phyloP scores from a whole-genome alignment of 2,113 vertebrate genomes.

The Trematocara variabile region DNA sequence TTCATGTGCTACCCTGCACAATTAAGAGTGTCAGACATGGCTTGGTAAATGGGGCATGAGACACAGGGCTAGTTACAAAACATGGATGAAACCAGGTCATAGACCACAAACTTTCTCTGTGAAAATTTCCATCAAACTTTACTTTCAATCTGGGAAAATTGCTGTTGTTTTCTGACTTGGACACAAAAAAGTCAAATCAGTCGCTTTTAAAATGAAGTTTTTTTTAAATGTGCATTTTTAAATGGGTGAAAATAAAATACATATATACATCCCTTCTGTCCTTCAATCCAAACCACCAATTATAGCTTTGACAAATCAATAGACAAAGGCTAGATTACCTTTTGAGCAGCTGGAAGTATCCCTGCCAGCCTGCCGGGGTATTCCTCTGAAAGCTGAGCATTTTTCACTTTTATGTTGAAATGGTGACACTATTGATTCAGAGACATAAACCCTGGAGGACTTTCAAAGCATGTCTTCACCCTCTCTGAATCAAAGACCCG shows the following conservation, averaged over 20 bases:
- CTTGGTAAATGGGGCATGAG: background rate
- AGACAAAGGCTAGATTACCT: slow-evolving; percentile 11
- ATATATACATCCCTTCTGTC: background rate
- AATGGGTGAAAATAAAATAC: background rate
- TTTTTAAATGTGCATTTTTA: background rate
- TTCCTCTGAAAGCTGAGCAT: background rate
- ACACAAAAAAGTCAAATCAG: background rate
- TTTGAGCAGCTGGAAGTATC: slow-evolving; percentile 12
- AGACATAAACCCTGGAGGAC: background rate
- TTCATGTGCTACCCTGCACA: background rate
- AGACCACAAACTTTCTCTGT: too few species aligned
- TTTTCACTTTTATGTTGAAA: slow-evolving; percentile 43
- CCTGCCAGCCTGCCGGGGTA: background rate
- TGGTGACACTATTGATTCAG: slow-evolving; percentile 30
- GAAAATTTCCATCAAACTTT: too few species aligned
- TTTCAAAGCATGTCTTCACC: slow-evolving; percentile 23
- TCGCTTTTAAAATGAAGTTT: background rate
- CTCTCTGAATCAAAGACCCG: background rate
- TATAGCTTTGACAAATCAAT: slow-evolving; percentile 9
- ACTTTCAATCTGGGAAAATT: background rate
- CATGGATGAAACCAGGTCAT: accelerated
- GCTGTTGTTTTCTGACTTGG: background rate
- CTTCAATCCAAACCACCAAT: background rate
- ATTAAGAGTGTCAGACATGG: background rate
- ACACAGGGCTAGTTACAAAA: background rate